phyloP scores from a whole-genome alignment of 1,140 invertebrate species.

The Spodoptera litura region DNA sequence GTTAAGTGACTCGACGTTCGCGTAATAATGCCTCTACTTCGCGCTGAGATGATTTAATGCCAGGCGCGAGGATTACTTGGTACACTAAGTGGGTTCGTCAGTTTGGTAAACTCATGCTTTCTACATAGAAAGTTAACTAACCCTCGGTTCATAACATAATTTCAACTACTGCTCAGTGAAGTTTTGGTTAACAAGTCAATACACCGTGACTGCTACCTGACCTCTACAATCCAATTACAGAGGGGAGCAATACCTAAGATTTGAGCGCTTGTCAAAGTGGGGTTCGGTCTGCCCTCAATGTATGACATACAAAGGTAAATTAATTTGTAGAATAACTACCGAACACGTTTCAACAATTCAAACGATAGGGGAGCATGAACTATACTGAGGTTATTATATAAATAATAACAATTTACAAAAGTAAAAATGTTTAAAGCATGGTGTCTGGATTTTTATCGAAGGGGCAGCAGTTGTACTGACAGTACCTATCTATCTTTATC shows the following conservation, averaged over 20 bases:
- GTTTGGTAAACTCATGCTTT: not conserved
- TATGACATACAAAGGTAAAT: conserved; percentile 1
- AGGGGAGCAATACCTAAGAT: conserved; percentile 11
- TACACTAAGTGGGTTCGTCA: not conserved
- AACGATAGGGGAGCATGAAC: too few relatives aligned
- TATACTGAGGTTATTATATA: too few relatives aligned
- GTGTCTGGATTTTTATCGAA: too few relatives aligned
- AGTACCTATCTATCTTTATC: too few relatives aligned
- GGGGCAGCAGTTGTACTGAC: too few relatives aligned
- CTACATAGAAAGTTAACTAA: not conserved
- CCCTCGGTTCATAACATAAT: not conserved
- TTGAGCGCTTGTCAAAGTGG: conserved; percentile 5
- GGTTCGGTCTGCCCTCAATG: not conserved
- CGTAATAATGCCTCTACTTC: conserved; percentile 14
- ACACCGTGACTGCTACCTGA: conserved; percentile 22
- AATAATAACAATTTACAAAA: too few relatives aligned
- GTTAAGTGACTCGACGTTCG: conserved; percentile 36
- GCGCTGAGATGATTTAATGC: conserved; percentile 19
- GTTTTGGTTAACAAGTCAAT: not conserved
- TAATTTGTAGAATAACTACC: conserved; percentile 4
- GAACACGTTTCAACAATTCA: not conserved
- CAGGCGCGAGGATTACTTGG: not conserved
- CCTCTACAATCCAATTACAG: conserved; percentile 15
- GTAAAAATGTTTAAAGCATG: too few relatives aligned
- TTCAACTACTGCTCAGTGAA: not conserved